These are phyloP conservation scores for Nomada hirtipes DNA, from an alignment of 2,888 invertebrate genomes.

Conservation along the genomic window DNA sequence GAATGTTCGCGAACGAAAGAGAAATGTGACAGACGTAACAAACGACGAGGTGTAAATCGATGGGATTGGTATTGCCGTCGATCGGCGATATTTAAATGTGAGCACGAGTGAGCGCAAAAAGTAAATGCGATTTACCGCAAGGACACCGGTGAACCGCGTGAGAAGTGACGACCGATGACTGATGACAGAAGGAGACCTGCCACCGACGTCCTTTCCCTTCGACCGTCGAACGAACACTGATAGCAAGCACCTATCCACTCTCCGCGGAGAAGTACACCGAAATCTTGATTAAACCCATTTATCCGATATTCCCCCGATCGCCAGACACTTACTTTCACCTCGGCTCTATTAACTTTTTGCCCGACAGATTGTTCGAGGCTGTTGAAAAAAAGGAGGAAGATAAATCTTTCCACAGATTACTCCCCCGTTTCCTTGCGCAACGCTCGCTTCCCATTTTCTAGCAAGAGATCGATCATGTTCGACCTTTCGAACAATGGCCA, in stretches of 20 bases:
- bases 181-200: constrained; percentile 16
- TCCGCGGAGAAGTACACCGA: neutral
- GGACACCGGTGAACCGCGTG: constrained; percentile 6
- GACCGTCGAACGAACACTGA: constrained; percentile 4
- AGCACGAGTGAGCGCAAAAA: constrained; percentile 7
- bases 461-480: neutral
- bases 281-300: neutral
- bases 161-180: constrained; percentile 32
- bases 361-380: neutral
- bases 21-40: neutral
- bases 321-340: constrained; percentile 1
- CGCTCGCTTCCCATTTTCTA: neutral
- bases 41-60: neutral
- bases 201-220: constrained; percentile 6
- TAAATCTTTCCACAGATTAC: neutral
- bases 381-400: neutral
- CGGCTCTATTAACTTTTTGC: neutral
- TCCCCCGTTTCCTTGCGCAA: neutral
- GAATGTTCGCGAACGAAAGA: neutral
- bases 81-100: constrained; percentile 1
- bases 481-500: neutral
- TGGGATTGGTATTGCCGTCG: neutral
- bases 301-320: neutral
- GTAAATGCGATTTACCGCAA: constrained; percentile 9
- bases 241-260: neutral